A percentile compares a stretch with the other conserved stretches of the same genome.
Evolutionary conservation across 2,797 vertebrate species (phyloP).

Genomic region (Sebastes dallii): DNA sequence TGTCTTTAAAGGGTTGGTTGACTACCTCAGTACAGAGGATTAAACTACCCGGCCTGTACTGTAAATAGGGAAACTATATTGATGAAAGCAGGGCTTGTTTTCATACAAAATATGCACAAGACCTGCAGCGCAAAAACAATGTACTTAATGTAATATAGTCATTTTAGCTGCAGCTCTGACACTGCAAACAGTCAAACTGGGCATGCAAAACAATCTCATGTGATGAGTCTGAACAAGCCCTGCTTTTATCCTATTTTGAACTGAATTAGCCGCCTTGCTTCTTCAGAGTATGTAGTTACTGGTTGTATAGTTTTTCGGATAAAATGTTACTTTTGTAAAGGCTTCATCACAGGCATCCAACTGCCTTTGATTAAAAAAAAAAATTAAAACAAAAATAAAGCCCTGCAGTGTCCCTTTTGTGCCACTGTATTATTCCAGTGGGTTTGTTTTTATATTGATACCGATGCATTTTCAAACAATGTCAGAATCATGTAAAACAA

Average conservation of each 20-base stretch:
- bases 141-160: slow-evolving; percentile 99
- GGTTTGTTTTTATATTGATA: slow-evolving; percentile 87
- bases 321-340: slow-evolving; percentile 99
- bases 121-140: slow-evolving; percentile 90
- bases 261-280: slow-evolving; percentile 99
- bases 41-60: slow-evolving; percentile 99
- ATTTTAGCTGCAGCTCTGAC: slow-evolving; percentile 94
- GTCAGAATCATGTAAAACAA: slow-evolving; percentile 71
- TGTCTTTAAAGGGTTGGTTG: slow-evolving; percentile 99
- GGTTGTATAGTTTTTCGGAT: slow-evolving; percentile 98
- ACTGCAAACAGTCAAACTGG: slow-evolving; percentile 93
- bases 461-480: slow-evolving; percentile 78
- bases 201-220: slow-evolving; percentile 96
- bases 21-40: slow-evolving; percentile 99
- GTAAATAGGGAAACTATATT: slow-evolving; percentile 99
- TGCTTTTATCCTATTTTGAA: slow-evolving; percentile 99
- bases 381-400: slow-evolving; percentile 77
- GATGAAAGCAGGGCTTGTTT: slow-evolving; percentile 99
- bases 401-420: slow-evolving; percentile 99
- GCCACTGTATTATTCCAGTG: slow-evolving; percentile 79
- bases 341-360: slow-evolving; percentile 97
- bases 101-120: slow-evolving; percentile 96
- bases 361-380: slow-evolving; percentile 91
- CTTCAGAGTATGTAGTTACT: slow-evolving; percentile 99
- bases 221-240: slow-evolving; percentile 98